phyloP scores from a whole-genome alignment of 1,140 invertebrate species.

The Campodea augens region DNA sequence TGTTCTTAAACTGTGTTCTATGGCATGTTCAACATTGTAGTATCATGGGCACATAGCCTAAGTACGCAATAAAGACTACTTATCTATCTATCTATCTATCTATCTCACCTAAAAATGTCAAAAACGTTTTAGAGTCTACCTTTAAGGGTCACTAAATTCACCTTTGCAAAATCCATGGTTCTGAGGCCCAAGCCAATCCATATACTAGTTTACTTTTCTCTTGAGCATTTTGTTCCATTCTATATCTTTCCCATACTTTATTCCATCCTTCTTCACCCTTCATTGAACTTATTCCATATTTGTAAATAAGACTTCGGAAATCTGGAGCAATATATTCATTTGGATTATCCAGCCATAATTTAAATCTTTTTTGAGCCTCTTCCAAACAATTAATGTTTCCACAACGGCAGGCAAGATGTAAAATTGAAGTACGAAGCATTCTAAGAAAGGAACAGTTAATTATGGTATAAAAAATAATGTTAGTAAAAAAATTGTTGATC shows the following conservation, averaged over 20 bases:
- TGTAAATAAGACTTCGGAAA: conserved; percentile 23
- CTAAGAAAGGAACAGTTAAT: conserved; percentile 7
- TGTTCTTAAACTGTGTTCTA: too few relatives aligned
- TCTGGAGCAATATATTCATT: conserved; percentile 6
- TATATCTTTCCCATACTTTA: conserved; percentile 25
- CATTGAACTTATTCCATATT: conserved; percentile 22
- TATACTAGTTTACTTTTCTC: conserved; percentile 24
- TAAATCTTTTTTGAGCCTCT: conserved; percentile 7
- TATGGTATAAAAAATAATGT: background rate
- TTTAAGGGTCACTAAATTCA: conserved; percentile 10
- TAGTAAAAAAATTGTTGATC: background rate
- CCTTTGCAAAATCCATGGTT: conserved; percentile 24
- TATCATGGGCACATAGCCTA: too few relatives aligned
- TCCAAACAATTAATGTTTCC: conserved; percentile 7
- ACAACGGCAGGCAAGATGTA: conserved; percentile 12
- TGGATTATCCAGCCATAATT: conserved; percentile 5
- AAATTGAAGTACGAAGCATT: conserved; percentile 12
- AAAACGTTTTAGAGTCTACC: too few relatives aligned
- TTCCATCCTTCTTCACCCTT: conserved; percentile 23
- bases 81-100: too few relatives aligned
- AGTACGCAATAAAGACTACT: too few relatives aligned
- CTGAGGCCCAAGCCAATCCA: conserved; percentile 22
- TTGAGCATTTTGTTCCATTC: conserved; percentile 24
- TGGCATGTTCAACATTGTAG: too few relatives aligned
- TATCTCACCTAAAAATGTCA: too few relatives aligned